Conservation (phyloP, 2,888 invertebrate species). For the Villa cingulata region DNA sequence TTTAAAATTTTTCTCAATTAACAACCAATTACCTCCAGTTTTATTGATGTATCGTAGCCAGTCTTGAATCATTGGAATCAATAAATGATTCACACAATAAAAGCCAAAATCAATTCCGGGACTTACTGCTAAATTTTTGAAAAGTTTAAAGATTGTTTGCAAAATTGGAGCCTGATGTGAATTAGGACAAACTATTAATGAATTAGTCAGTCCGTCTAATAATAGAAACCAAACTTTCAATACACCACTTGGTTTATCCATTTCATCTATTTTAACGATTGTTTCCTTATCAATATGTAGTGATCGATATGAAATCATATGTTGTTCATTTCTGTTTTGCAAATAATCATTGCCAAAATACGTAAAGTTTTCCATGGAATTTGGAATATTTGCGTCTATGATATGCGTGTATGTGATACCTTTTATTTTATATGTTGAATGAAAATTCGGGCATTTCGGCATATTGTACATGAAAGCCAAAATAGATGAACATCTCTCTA, state of each 20-base stretch:
- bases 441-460: constrained; percentile 88
- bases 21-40: constrained; percentile 57
- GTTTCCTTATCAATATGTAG: constrained; percentile 37
- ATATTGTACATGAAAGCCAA: constrained; percentile 85
- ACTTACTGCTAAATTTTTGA: constrained; percentile 59
- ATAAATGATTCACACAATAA: constrained; percentile 80
- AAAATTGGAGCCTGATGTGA: constrained; percentile 76
- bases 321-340: constrained; percentile 49
- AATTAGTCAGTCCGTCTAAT: constrained; percentile 72
- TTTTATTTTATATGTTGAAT: constrained; percentile 72
- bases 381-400: constrained; percentile 75
- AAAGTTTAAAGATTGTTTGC: constrained; percentile 73
- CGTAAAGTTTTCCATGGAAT: constrained; percentile 50
- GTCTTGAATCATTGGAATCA: constrained; percentile 84
- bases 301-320: constrained; percentile 40
- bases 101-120: constrained; percentile 84
- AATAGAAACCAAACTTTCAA: constrained; percentile 83
- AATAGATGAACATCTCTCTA: constrained; percentile 76
- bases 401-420: constrained; percentile 63
- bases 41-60: constrained; percentile 72
- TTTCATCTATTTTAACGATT: constrained; percentile 37
- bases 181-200: constrained; percentile 72
- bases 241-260: constrained; percentile 70
- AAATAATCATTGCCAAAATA: constrained; percentile 49
- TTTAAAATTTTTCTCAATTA: constrained; percentile 78